A percentile compares a stretch with the other conserved stretches of the same genome.
phyloP scores from a whole-genome alignment of 2,888 invertebrate genomes.

The Aricia artaxerxes region DNA sequence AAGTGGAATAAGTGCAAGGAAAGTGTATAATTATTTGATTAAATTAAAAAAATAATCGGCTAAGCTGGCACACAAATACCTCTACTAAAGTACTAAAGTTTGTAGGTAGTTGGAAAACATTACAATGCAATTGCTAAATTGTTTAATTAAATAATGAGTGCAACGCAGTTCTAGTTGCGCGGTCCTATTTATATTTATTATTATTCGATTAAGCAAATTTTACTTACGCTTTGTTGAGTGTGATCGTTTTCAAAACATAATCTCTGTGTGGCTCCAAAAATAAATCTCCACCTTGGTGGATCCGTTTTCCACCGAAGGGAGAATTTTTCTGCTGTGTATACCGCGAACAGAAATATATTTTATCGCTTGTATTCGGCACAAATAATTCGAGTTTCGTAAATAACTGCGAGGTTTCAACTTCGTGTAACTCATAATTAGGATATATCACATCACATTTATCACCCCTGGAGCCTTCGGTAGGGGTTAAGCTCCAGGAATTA shows the following conservation, averaged over 20 bases:
- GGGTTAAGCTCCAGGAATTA: conserved; percentile 69
- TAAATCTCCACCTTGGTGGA: conserved; percentile 74
- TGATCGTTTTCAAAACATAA: conserved; percentile 28
- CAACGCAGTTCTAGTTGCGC: not conserved
- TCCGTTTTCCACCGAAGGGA: conserved; percentile 66
- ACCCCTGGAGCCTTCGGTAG: conserved; percentile 55
- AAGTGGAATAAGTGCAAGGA: no score
- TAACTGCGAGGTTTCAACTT: conserved; percentile 58
- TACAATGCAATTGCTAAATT: not conserved
- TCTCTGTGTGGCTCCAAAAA: conserved; percentile 59
- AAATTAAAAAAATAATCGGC: not conserved
- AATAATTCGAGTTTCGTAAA: conserved; percentile 55
- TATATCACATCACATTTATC: conserved; percentile 60
- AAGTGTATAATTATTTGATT: not conserved
- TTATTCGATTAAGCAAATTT: not conserved
- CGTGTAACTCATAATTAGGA: conserved; percentile 66
- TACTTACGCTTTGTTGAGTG: conserved; percentile 30
- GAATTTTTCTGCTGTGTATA: conserved; percentile 51
- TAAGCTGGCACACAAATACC: not conserved
- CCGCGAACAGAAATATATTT: conserved; percentile 64
- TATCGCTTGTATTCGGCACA: conserved; percentile 53
- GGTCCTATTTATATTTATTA: not conserved
- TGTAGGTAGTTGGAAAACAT: not conserved
- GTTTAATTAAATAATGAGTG: conserved; percentile 1
- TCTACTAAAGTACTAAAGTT: no score